Conservation (phyloP, 2,888 invertebrate species). For the Acronicta leporina region DNA sequence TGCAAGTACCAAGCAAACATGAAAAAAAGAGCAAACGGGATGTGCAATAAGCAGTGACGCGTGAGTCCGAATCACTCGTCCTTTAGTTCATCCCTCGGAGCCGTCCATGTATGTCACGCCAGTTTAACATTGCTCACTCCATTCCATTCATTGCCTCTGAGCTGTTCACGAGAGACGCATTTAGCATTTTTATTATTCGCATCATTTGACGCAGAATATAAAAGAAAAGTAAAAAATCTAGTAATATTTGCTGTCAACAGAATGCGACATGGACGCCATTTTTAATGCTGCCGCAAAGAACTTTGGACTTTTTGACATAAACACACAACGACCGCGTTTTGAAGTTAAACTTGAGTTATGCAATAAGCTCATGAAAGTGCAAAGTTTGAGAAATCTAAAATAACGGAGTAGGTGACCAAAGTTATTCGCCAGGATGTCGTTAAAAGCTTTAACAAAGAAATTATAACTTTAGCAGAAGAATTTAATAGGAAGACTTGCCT, state of each 20-base stretch:
- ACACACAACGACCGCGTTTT: slow-evolving; percentile 39
- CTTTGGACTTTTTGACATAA: slow-evolving; percentile 29
- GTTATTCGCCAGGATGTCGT: slow-evolving; percentile 49
- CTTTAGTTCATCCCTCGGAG: slow-evolving; percentile 37
- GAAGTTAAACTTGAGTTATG: slow-evolving; percentile 43
- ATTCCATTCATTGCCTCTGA: slow-evolving; percentile 35
- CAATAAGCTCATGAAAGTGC: slow-evolving; percentile 52
- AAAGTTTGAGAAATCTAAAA: slow-evolving; percentile 53
- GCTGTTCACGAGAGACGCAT: slow-evolving; percentile 42
- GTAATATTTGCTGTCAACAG: slow-evolving; percentile 19
- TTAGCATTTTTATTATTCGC: slow-evolving; percentile 46
- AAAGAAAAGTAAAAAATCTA: slow-evolving; percentile 8
- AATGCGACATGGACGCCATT: slow-evolving; percentile 30
- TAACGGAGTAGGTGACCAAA: slow-evolving; percentile 49
- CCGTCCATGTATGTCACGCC: slow-evolving; percentile 46
- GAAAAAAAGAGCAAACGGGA: slow-evolving; percentile 20
- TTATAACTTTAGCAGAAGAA: slow-evolving; percentile 53
- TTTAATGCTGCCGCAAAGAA: slow-evolving; percentile 25
- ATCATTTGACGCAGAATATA: slow-evolving; percentile 24
- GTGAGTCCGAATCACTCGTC: slow-evolving; percentile 45
- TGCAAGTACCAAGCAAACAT: slow-evolving; percentile 7
- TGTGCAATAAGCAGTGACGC: slow-evolving; percentile 40
- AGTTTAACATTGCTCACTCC: slow-evolving; percentile 37
- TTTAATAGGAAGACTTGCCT: slow-evolving; percentile 47
- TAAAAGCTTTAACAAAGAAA: slow-evolving; percentile 59